Base-by-base conservation (phyloP, 2,797 vertebrate genomes). In the Enteromius viviparus region DNA sequence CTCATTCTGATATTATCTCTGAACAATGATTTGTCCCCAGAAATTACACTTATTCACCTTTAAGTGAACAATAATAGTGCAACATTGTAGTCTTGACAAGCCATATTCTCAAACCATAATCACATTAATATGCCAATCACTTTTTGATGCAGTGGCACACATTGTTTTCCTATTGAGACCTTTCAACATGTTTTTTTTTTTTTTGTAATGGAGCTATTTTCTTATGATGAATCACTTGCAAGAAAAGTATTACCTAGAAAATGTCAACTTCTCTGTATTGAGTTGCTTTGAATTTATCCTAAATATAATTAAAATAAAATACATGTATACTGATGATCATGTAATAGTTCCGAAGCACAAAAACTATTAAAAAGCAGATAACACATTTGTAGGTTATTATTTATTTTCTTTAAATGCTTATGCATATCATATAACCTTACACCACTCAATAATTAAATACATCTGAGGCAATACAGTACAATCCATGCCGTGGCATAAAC, bases 401-500 rank as follows among this genome's bases (percentile, higher is more conserved):
- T 80, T 37, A 49, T 76, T 62, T 45, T n/a, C 11, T 29, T 70
- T 29, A 53, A 14, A 42, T 60, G 26, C 34, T 80, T 47, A 69
- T 19, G 17, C 3, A 76, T 53, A 14, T 45, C 17, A 68, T 23
- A 51, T 77, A 47, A 80, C 82, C 76, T 1, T 82, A 62, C 86
- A 89, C 51, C 10, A 88, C 86, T 90, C 88, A 32, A 86, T 69
- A 62, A 45, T 55, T 68, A 53, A 51, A 72, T 37, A 81, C 72
- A 68, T n/a, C 23, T 3, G 64, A 55, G 11, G 23, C 23, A 68
- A 64, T 72, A 81, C 0, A 72, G 17, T 42, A 37, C 14, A 60
- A 60, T 58, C 8, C 17, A 55, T 75, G 14, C 34, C 23, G 32
- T 70, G 34, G 23, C 17, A 45, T 32, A 32, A 80, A 80, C 37